Evolutionary conservation across 2,888 invertebrate species (phyloP), one percentile per base, ranked within the genome.

Genomic region (Morpho helenor): DNA sequence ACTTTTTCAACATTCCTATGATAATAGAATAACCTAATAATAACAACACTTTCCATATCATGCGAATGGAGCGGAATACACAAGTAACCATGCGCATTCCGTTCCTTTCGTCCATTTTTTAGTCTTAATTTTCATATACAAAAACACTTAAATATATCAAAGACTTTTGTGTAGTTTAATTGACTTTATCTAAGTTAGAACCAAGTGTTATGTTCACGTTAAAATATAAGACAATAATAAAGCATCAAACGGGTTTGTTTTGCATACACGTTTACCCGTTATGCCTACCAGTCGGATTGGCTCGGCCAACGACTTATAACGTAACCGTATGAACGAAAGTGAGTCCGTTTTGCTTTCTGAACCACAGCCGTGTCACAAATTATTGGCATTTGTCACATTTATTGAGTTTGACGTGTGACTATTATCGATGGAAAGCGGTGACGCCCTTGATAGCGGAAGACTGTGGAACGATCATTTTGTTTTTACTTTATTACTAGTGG

Each of bases 321-420:
- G 73, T 74, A 76, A 76, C 68, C 67, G 67, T 69, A 45, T 68
- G 68, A 71, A 72, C 70, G 84, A 87, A 87, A 87, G 87, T 78
- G 80, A 82, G 71, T 69, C 69, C 80, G 85, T 84, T 79, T 84
- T 87, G 85, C 86, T 87, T 87, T 87, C 86, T 87, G 83, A 74
- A 75, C 67, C 68, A 64, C 68, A 67, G 65, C 66, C 59, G 51
- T 46, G 53, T 66, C 56, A 62, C 42, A 76, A 76, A 82, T 79
- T 73, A 78, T 77, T 74, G 73, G 71, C 71, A 80, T 81, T 74
- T 70, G 62, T 63, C 65, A 61, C 65, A 73, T 68, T 61, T 64
- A 65, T 61, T 60, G 64, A 58, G 61, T 52, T 46, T 63, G 63
- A 61, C 51, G 60, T 42, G 46, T 48, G 40, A 49, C 42, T 56